Evolutionary conservation across 2,113 vertebrate species (phyloP).

Genomic region (Bos indicus): DNA sequence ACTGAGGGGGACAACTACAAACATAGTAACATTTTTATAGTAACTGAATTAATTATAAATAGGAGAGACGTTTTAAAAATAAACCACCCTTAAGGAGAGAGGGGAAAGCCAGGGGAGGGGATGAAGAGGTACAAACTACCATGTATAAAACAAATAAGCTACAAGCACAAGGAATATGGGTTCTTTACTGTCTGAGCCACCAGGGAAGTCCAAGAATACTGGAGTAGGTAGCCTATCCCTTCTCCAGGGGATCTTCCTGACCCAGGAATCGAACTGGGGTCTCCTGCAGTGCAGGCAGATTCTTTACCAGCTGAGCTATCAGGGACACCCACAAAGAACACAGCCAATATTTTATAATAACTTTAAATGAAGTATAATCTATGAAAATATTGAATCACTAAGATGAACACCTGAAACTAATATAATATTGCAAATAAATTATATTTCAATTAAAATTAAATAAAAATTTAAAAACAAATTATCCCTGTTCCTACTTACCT

Average conservation of each 20-base stretch:
- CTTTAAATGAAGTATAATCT: not conserved
- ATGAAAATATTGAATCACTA: not conserved
- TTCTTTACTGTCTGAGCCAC: not conserved
- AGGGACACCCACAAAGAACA: not conserved
- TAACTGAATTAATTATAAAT: not conserved
- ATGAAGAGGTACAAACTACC: not conserved
- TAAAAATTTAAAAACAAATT: not conserved
- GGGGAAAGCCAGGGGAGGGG: not conserved
- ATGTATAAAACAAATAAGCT: not conserved
- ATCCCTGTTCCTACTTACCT: constrained; percentile 79
- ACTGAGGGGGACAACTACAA: not conserved
- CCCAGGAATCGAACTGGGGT: fast-evolving
- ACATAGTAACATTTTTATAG: constrained; percentile 1
- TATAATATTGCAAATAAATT: not conserved
- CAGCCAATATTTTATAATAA: not conserved
- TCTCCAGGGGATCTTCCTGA: not conserved
- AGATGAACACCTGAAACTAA: not conserved
- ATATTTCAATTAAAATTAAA: not conserved
- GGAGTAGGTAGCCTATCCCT: not conserved
- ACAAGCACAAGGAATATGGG: not conserved
- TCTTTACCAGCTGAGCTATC: not conserved
- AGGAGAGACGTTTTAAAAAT: not conserved
- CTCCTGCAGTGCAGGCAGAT: not conserved
- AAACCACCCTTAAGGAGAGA: not conserved
- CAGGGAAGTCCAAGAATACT: not conserved